Evolutionary conservation across 2,113 vertebrate genomes (phyloP), one percentile per base, ranked within the genome.

Genomic region (Uropsilus gracilis): DNA sequence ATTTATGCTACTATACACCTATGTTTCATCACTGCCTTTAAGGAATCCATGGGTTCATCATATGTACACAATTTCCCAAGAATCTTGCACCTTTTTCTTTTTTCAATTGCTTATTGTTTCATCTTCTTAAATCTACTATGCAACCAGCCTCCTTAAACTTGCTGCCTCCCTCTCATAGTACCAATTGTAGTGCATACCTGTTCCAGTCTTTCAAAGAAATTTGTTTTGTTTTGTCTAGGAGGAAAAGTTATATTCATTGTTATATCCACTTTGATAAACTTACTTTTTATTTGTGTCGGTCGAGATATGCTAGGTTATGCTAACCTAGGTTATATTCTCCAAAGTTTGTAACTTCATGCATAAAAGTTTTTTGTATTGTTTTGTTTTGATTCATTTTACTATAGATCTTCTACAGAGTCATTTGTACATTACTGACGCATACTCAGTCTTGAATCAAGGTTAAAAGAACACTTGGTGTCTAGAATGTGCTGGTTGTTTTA

Each of bases 111-210:
- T 75, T n/a, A 53, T 28, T 17, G 8, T 63, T 16, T 66, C 13
- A 55, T 53, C 28, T 44, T 46, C 3, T 17, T 44, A 73, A 6
- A 87, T 39, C 42, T 14, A 20, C 6, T 53, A 61, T 61, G 48
- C 2, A 9, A 26, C 5, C 11, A 57, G 16, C 20, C 10, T 59
- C 34, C 46, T 18, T 53, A 5, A 59, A 16, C 11, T 84, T 24
- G 18, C 3, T 66, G 11, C 6, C 14, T 34, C 8, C 20, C 2
- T 13, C 16, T 80, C 4, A 24, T 13, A 20, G 14, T 55, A 26
- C 16, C 8, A n/a, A 16, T 0, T 0, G 3, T 53, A 22, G 37
- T 63, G 7, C 69, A 61, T 7, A 55, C 1, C 63, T 13, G 8
- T 78, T 85, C 10, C 13, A 32, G 24, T 16, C 4, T 75, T 50